Evolutionary conservation across 2,888 invertebrate species (phyloP), one percentile per base, ranked within the genome.

Genomic region (Eubasilissa splendida): DNA sequence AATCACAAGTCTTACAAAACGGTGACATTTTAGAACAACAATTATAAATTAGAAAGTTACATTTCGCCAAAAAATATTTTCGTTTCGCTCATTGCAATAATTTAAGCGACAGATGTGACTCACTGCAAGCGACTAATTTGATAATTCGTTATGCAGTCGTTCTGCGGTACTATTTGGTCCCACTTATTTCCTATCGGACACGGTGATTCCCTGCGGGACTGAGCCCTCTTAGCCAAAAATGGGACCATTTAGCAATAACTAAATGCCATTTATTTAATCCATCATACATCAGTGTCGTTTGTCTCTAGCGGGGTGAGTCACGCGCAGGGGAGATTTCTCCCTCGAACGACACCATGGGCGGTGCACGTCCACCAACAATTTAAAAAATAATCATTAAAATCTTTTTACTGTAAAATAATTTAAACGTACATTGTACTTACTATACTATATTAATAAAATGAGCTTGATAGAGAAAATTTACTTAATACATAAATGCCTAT

Each of bases 241-340:
- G 70, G 80, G 77, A 78, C 83, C 83, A 83, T 83, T 83, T 82
- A 83, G 83, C 82, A 82, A 83, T 83, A 83, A 83, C 82, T 83
- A 83, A 83, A 83, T 83, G 83, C 83, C 83, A 83, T 83, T 83
- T 83, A 82, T 83, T 83, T 83, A 83, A 83, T 83, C 83, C 83
- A 82, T 83, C 83, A 83, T 83, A 81, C 83, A 83, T 83, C 83
- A 83, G 83, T 74, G 82, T 78, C 79, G 83, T 75, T 83, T 83
- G 83, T 83, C 82, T 83, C 79, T 42, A 56, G 65, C 54, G n/a
- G 75, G 79, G 79, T 63, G 74, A 68, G 66, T 73, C 65, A 71
- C 11, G 54, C 73, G 63, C 33, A 12, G 79, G 73, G 52, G 66
- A 33, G 42, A 53, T 56, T 10, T 59, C 56, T 5, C 58, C 63